phyloP scores from a whole-genome alignment of 2,113 vertebrate species.

The Albula glossodonta region DNA sequence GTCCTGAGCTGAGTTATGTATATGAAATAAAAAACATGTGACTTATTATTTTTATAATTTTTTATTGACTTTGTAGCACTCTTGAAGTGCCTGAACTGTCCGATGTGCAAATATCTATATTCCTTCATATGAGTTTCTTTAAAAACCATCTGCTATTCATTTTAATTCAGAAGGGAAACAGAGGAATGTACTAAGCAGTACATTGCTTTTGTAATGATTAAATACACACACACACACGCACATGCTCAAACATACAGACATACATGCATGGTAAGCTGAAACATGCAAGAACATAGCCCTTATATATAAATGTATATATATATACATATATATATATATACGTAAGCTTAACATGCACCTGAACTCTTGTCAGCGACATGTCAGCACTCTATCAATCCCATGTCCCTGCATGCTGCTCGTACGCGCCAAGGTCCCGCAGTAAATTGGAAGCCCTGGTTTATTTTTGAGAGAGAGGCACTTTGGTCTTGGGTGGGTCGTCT shows the following conservation, averaged over 20 bases:
- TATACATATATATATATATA: background rate
- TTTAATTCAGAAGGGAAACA: background rate
- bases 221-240: background rate
- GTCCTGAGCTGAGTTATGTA: no score
- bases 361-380: background rate
- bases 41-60: no score
- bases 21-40: no score
- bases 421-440: slow-evolving; percentile 26
- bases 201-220: background rate
- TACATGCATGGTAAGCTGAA: background rate
- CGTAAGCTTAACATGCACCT: background rate
- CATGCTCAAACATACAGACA: background rate
- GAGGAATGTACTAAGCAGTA: background rate
- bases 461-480: slow-evolving; percentile 42
- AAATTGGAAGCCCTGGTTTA: slow-evolving; percentile 19
- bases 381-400: slow-evolving; percentile 6
- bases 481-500: slow-evolving; percentile 35
- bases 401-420: slow-evolving; percentile 20
- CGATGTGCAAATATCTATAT: no score
- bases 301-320: no score
- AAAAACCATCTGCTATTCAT: no score
- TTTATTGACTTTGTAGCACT: no score
- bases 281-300: background rate
- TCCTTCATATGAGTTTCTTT: no score
- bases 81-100: no score